phyloP scores from a whole-genome alignment of 1,140 invertebrate species.

The Adoxophyes honmai region DNA sequence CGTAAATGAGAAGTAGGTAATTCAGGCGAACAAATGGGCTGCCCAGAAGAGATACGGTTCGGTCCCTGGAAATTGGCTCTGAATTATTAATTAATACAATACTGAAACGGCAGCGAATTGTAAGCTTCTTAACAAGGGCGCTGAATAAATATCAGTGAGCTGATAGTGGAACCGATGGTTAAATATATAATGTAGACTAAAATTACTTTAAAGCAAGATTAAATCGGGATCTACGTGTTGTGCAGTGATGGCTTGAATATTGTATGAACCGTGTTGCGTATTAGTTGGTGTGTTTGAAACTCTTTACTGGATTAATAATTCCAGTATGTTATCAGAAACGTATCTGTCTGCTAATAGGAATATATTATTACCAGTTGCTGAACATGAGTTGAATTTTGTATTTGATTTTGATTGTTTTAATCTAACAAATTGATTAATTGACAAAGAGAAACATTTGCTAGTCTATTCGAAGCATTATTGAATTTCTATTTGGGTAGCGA shows the following conservation, averaged over 20 bases:
- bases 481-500: neutral
- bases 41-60: conserved; percentile 56
- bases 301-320: too few relatives aligned
- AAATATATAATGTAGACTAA: neutral
- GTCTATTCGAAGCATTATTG: too few relatives aligned
- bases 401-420: too few relatives aligned
- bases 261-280: too few relatives aligned
- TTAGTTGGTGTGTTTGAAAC: too few relatives aligned
- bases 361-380: too few relatives aligned
- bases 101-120: conserved; percentile 55
- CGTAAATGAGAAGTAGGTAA: conserved; percentile 30
- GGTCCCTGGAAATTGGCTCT: conserved; percentile 51
- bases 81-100: conserved; percentile 67
- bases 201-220: neutral
- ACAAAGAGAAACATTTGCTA: too few relatives aligned
- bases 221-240: neutral
- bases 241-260: too few relatives aligned
- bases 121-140: conserved; percentile 62
- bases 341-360: too few relatives aligned
- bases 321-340: too few relatives aligned
- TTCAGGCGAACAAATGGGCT: conserved; percentile 52
- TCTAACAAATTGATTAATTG: too few relatives aligned
- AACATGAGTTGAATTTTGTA: too few relatives aligned
- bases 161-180: conserved; percentile 41
- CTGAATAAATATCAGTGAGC: conserved; percentile 66